Evolutionary conservation across 1,140 invertebrate genomes (phyloP).

Genomic region (Dinothrombium tinctorium): DNA sequence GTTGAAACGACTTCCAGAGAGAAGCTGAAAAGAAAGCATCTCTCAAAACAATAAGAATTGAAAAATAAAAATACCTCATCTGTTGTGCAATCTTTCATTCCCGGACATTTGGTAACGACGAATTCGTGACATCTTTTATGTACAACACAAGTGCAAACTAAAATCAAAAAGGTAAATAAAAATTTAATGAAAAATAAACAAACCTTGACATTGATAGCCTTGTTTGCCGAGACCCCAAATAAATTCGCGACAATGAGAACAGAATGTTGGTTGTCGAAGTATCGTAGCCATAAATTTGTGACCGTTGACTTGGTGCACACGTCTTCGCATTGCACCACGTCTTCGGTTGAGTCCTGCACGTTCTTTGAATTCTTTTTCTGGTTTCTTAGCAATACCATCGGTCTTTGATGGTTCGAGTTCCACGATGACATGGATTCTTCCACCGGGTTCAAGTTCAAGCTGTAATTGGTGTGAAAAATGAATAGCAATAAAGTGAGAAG

Average conservation of each 20-base stretch:
- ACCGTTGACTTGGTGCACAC: constrained; percentile 88
- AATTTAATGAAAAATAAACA: constrained; percentile 9
- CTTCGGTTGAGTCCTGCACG: constrained; percentile 62
- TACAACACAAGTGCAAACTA: constrained; percentile 56
- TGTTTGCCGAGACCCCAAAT: constrained; percentile 93
- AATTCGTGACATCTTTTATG: constrained; percentile 87
- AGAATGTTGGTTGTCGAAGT: constrained; percentile 88
- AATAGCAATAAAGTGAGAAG: not conserved
- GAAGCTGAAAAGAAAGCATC: not conserved
- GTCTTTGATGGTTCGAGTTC: constrained; percentile 28
- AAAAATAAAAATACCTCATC: constrained; percentile 27
- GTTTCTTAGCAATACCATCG: not conserved
- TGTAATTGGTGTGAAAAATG: constrained; percentile 21
- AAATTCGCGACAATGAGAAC: constrained; percentile 57
- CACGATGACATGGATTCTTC: constrained; percentile 74
- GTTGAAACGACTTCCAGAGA: constrained; percentile 58
- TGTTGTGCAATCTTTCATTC: constrained; percentile 41
- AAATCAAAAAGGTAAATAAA: constrained; percentile 13
- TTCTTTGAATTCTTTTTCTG: constrained; percentile 66
- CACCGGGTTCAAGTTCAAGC: constrained; percentile 89
- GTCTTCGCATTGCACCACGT: constrained; percentile 65
- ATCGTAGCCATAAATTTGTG: constrained; percentile 99
- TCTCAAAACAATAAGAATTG: not conserved
- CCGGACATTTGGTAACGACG: constrained; percentile 82
- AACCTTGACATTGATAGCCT: constrained; percentile 99